Conservation (phyloP, 2,888 invertebrate genomes). For the Nineta flava region DNA sequence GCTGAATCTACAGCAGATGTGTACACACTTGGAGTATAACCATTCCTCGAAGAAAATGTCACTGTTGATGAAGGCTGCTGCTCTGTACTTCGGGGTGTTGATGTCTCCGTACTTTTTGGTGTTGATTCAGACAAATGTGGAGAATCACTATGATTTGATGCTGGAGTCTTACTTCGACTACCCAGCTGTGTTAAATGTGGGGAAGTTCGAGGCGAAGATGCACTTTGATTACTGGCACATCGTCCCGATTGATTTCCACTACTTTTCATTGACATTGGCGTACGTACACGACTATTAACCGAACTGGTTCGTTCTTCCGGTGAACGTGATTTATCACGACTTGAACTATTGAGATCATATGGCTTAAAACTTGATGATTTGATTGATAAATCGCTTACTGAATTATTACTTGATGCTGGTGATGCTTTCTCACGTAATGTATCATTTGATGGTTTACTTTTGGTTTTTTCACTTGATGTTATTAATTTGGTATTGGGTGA, state of each 20-base stretch:
- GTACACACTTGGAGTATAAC: slow-evolving; percentile 26
- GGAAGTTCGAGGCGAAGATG: slow-evolving; percentile 46
- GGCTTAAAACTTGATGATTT: slow-evolving; percentile 54
- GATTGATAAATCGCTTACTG: slow-evolving; percentile 24
- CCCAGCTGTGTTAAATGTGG: slow-evolving; percentile 23
- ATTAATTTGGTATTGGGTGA: slow-evolving; percentile 62
- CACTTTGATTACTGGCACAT: slow-evolving; percentile 65
- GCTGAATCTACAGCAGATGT: slow-evolving; percentile 19
- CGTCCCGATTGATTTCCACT: slow-evolving; percentile 32
- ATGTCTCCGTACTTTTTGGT: slow-evolving; percentile 16
- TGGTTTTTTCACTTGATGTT: slow-evolving; percentile 54
- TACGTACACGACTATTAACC: slow-evolving; percentile 32
- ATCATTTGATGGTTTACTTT: slow-evolving; percentile 30
- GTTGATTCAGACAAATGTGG: slow-evolving; percentile 1
- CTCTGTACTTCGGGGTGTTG: slow-evolving; percentile 20
- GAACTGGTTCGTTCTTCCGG: slow-evolving; percentile 44
- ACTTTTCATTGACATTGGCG: slow-evolving; percentile 38
- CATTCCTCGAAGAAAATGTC: slow-evolving; percentile 27
- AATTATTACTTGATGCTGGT: slow-evolving; percentile 28
- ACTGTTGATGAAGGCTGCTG: not conserved
- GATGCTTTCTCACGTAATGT: slow-evolving; percentile 43
- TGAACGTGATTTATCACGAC: slow-evolving; percentile 46
- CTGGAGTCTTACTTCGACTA: slow-evolving; percentile 38
- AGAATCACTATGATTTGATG: slow-evolving; percentile 28
- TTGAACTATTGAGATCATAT: slow-evolving; percentile 45